Conservation (phyloP, 2,797 vertebrate species). For the Myripristis jacobus region DNA sequence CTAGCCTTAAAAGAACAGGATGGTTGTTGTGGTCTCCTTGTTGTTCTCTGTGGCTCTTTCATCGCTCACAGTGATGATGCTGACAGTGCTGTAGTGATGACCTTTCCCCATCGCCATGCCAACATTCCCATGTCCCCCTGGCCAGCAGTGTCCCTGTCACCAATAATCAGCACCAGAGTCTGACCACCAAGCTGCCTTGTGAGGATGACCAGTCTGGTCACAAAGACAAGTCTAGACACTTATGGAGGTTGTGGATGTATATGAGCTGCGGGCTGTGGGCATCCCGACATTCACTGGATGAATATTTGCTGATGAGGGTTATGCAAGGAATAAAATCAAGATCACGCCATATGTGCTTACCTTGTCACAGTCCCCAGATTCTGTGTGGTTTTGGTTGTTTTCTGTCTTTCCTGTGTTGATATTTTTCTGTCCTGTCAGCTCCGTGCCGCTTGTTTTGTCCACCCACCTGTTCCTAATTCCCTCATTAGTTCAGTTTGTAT, state of each 20-base stretch:
- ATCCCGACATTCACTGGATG: constrained; percentile 5
- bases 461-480: too few species aligned
- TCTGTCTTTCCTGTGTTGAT: too few species aligned
- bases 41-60: constrained; percentile 60
- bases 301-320: constrained; percentile 22
- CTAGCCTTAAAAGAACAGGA: background rate
- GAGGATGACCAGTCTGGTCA: constrained; percentile 56
- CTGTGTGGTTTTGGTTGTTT: too few species aligned
- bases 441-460: too few species aligned
- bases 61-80: constrained; percentile 69
- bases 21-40: constrained; percentile 47
- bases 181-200: constrained; percentile 59
- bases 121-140: constrained; percentile 69
- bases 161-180: constrained; percentile 68
- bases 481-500: too few species aligned
- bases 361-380: too few species aligned
- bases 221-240: constrained; percentile 40
- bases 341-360: constrained; percentile 2
- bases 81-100: constrained; percentile 73
- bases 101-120: constrained; percentile 78
- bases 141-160: constrained; percentile 80
- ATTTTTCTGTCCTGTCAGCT: too few species aligned
- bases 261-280: constrained; percentile 11
- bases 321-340: background rate
- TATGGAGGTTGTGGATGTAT: constrained; percentile 12